Base-by-base conservation (phyloP, 2,113 vertebrate genomes). In the Mastomys natalensis region DNA sequence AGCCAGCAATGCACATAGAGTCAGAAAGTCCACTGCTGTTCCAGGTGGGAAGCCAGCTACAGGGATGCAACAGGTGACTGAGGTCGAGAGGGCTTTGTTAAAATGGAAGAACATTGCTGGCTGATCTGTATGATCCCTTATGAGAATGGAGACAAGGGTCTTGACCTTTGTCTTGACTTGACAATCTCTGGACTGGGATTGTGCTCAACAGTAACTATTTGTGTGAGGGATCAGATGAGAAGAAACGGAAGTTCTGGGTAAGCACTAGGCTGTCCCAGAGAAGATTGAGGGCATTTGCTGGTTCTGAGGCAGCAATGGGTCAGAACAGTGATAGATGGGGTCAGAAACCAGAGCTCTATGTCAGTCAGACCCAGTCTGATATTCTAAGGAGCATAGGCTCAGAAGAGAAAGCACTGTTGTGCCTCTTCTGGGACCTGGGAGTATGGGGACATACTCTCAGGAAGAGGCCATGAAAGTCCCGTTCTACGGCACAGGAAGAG, bases 131-230 rank as follows among this genome's bases (percentile, higher is more conserved):
- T n/a, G 51, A 45, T 7, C 26, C 13, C 19, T 40, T 5, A 0
- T 12, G 1, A 51, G 60, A 4, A 43, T 45, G 66, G 45, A 3
- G 11, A 15, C 4, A 26, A 1, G 1, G 0, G 68, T 16, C 3
- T 6, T 5, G 13, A n/a, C n/a, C n/a, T n/a, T n/a, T n/a, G n/a
- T n/a, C n/a, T n/a, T n/a, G n/a, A n/a, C n/a, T n/a, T n/a, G n/a
- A n/a, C n/a, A n/a, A n/a, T n/a, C 37, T n/a, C 2, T 40, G 53
- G 29, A 53, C 37, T 0, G 3, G 29, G 62, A 9, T 4, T 31
- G 15, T 1, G 5, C 7, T 53, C 34, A 26, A 58, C 13, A 2
- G 7, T 34, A 29, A 58, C 13, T 31, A 15, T 51, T 29, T 21
- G 21, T 21, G 34, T 24, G 12, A 0, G 5, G 45, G 19, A 1